These are phyloP conservation scores for Acleris laterana DNA, from an alignment of 2,888 invertebrate genomes.

Conservation along the genomic window DNA sequence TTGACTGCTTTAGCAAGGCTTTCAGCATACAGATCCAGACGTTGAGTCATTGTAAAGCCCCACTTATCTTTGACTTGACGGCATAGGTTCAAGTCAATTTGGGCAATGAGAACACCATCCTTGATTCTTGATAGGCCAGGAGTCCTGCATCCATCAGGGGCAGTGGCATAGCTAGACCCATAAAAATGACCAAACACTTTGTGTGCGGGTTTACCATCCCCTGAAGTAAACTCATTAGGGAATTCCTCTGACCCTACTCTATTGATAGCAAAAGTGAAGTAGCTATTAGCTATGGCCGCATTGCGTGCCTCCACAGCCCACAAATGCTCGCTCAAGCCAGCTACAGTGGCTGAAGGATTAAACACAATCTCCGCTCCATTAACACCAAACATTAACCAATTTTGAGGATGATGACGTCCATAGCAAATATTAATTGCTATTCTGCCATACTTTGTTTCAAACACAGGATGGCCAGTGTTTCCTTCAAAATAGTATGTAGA, in stretches of 20 bases:
- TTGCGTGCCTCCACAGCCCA: constrained; percentile 98
- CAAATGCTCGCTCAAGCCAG: constrained; percentile 93
- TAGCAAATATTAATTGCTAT: constrained; percentile 99
- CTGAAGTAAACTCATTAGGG: constrained; percentile 84
- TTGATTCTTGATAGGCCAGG: constrained; percentile 91
- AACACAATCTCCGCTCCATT: constrained; percentile 99
- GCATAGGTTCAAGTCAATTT: constrained; percentile 97
- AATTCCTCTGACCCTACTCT: constrained; percentile 96
- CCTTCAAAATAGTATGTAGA: constrained; percentile 99
- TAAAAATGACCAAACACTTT: constrained; percentile 98
- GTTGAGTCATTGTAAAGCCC: constrained; percentile 98
- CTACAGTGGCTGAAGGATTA: constrained; percentile 98
- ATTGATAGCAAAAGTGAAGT: constrained; percentile 96
- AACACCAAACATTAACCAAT: constrained; percentile 99
- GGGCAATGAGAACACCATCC: constrained; percentile 95
- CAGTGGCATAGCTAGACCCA: constrained; percentile 97
- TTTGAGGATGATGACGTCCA: constrained; percentile 98
- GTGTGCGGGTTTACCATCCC: constrained; percentile 90
- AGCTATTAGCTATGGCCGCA: constrained; percentile 98
- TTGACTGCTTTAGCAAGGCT: constrained; percentile 81
- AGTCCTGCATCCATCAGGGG: constrained; percentile 96
- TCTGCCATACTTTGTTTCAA: constrained; percentile 92
- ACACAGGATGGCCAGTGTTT: constrained; percentile 97
- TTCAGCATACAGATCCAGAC: constrained; percentile 95
- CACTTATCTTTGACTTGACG: constrained; percentile 97